These are phyloP conservation scores for Cheilosia impressa DNA, from an alignment of 2,888 invertebrate genomes.

Conservation along the genomic window DNA sequence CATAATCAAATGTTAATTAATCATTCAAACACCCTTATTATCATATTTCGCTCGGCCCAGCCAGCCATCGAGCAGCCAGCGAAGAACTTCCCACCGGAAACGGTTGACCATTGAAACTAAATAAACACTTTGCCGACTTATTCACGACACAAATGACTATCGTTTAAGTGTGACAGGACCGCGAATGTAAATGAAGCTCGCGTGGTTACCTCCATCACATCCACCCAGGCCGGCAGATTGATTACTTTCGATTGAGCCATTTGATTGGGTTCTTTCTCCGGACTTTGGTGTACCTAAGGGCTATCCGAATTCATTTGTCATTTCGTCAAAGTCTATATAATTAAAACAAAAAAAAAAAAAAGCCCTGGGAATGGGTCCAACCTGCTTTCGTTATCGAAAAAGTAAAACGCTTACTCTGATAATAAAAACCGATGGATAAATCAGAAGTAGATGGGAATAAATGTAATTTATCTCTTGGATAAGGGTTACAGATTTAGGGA, in stretches of 20 bases:
- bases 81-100: slow-evolving; percentile 54
- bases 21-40: slow-evolving; percentile 58
- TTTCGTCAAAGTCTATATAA: slow-evolving; percentile 45
- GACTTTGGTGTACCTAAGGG: slow-evolving; percentile 15
- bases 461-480: slow-evolving; percentile 65
- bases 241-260: slow-evolving; percentile 52
- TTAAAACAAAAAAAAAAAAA: slow-evolving; percentile 37
- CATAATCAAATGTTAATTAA: slow-evolving; percentile 55
- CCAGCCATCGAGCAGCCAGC: slow-evolving; percentile 11
- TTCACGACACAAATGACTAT: slow-evolving; percentile 36
- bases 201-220: slow-evolving; percentile 16
- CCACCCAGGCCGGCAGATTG: slow-evolving; percentile 46
- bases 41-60: slow-evolving; percentile 28
- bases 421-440: slow-evolving; percentile 44
- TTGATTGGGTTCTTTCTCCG: slow-evolving; percentile 31
- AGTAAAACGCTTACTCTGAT: slow-evolving; percentile 45
- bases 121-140: slow-evolving; percentile 57
- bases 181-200: slow-evolving; percentile 63
- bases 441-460: slow-evolving; percentile 62
- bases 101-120: slow-evolving; percentile 52
- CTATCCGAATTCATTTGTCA: slow-evolving; percentile 45
- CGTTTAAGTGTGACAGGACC: slow-evolving; percentile 54
- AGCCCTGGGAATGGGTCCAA: background rate
- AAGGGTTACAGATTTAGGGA: slow-evolving; percentile 41
- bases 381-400: slow-evolving; percentile 26